Evolutionary conservation across 2,888 invertebrate species (phyloP).

Genomic region (Ctena decussata): DNA sequence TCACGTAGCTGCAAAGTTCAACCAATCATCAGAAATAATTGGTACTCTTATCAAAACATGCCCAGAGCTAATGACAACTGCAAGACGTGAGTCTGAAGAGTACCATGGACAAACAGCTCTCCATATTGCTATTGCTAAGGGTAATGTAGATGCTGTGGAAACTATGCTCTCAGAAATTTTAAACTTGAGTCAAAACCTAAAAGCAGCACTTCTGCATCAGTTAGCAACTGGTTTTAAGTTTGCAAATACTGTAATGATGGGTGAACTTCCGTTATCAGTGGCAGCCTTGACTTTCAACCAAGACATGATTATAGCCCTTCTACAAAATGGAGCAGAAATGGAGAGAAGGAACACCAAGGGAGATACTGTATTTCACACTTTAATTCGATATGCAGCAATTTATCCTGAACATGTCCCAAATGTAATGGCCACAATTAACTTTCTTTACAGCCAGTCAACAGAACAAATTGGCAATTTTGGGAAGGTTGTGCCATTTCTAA

Average conservation of each 20-base stretch:
- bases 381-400: slow-evolving; percentile 70
- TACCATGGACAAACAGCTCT: slow-evolving; percentile 70
- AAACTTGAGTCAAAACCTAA: slow-evolving; percentile 49
- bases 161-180: slow-evolving; percentile 58
- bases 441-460: slow-evolving; percentile 52
- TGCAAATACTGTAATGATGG: slow-evolving; percentile 75
- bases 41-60: slow-evolving; percentile 54
- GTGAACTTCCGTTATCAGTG: slow-evolving; percentile 69
- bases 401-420: slow-evolving; percentile 65
- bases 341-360: slow-evolving; percentile 65
- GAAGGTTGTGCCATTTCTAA: slow-evolving; percentile 10
- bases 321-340: slow-evolving; percentile 68
- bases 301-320: slow-evolving; percentile 54
- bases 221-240: slow-evolving; percentile 62
- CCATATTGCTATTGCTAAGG: slow-evolving; percentile 71
- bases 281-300: slow-evolving; percentile 67
- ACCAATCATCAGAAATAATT: slow-evolving; percentile 62
- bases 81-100: slow-evolving; percentile 61
- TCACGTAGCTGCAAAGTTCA: slow-evolving; percentile 70
- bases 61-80: slow-evolving; percentile 62
- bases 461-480: slow-evolving; percentile 19
- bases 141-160: slow-evolving; percentile 61
- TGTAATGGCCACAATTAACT: slow-evolving; percentile 52
- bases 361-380: slow-evolving; percentile 70
- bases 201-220: slow-evolving; percentile 61